Evolutionary conservation across 1,140 invertebrate genomes (phyloP).

Genomic region (Cephus cinctus): DNA sequence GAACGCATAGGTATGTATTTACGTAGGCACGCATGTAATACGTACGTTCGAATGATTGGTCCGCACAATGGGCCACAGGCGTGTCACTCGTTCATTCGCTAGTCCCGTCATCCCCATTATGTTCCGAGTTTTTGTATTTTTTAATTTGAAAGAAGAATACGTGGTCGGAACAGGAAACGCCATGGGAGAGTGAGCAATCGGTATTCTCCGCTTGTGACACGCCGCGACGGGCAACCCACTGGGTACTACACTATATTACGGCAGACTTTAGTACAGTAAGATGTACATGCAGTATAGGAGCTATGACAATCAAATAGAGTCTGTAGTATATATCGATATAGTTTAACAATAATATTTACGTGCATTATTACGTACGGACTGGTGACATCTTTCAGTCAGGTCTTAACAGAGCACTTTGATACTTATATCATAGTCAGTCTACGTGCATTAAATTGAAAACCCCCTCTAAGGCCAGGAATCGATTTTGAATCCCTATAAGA

Average conservation of each 20-base stretch:
- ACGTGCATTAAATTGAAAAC: too few relatives aligned
- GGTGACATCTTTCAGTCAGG: too few relatives aligned
- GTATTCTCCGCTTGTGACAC: slow-evolving; percentile 24
- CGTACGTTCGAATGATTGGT: slow-evolving; percentile 21
- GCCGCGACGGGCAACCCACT: slow-evolving; percentile 21
- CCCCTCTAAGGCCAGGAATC: too few relatives aligned
- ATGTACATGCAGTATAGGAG: too few relatives aligned
- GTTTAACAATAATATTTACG: too few relatives aligned
- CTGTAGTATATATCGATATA: too few relatives aligned
- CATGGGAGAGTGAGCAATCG: slow-evolving; percentile 48
- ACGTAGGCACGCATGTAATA: slow-evolving; percentile 8
- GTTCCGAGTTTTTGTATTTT: slow-evolving; percentile 15
- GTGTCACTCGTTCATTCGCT: slow-evolving; percentile 32
- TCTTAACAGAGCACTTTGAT: too few relatives aligned
- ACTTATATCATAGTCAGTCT: too few relatives aligned
- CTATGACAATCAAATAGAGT: too few relatives aligned
- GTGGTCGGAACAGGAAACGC: slow-evolving; percentile 45
- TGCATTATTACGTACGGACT: too few relatives aligned
- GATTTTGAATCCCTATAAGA: too few relatives aligned
- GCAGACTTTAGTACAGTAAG: slow-evolving; percentile 8
- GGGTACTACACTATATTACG: slow-evolving; percentile 21
- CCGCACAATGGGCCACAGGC: slow-evolving; percentile 36
- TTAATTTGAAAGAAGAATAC: slow-evolving; percentile 32
- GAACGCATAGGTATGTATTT: too few relatives aligned
- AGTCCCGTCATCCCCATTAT: slow-evolving; percentile 31